These are phyloP conservation scores for Tetraodon nigroviridis DNA, from an alignment of 2,113 vertebrate species.

Conservation along the genomic window DNA sequence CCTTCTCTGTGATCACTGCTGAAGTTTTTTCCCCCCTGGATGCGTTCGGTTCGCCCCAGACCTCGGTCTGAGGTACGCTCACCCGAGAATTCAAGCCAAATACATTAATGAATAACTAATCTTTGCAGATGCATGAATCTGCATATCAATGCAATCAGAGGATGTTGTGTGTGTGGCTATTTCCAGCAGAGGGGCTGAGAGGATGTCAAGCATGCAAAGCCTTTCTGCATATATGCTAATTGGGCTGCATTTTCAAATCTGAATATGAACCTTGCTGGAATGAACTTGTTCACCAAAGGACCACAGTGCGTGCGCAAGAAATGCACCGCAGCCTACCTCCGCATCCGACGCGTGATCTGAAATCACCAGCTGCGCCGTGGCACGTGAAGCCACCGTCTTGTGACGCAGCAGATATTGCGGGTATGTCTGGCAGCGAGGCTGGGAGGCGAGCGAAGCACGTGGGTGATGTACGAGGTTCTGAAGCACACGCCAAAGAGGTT, in stretches of 20 bases:
- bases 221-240: conserved; percentile 72
- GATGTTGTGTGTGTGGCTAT: conserved; percentile 69
- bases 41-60: conserved; percentile 55
- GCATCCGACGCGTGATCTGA: background rate
- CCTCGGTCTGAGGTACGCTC: conserved; percentile 63
- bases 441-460: background rate
- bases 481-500: conserved; percentile 21
- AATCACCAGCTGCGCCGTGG: conserved; percentile 3
- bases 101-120: conserved; percentile 74
- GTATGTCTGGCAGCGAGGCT: conserved; percentile 20
- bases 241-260: conserved; percentile 53
- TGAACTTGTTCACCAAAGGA: conserved; percentile 49
- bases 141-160: conserved; percentile 75
- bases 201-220: conserved; percentile 71
- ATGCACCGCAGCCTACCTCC: conserved; percentile 23
- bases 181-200: conserved; percentile 69
- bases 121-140: conserved; percentile 73
- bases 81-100: conserved; percentile 67
- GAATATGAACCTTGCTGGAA: conserved; percentile 55
- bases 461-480: conserved; percentile 13
- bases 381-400: conserved; percentile 15
- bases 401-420: conserved; percentile 54
- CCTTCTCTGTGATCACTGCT: conserved; percentile 47
- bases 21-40: conserved; percentile 45
- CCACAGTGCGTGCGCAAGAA: conserved; percentile 17